Conservation (phyloP, 2,113 vertebrate genomes). For the Colius striatus region DNA sequence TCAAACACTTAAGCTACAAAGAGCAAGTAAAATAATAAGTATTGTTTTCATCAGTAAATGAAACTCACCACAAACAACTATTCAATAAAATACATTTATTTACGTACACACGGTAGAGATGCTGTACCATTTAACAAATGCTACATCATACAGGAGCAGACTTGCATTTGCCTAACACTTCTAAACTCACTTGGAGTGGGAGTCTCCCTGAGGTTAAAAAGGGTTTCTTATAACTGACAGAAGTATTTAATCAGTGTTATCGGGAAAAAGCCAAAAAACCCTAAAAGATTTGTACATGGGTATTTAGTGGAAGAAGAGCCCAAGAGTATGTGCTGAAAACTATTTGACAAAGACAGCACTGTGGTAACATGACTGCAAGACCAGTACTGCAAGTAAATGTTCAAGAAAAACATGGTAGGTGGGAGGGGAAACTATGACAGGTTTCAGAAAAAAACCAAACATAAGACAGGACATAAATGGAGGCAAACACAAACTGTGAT, state of each 20-base stretch:
- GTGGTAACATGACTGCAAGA: background rate
- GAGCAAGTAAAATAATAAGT: background rate
- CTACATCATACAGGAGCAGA: background rate
- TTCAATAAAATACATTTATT: conserved; percentile 57
- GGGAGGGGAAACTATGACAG: accelerated
- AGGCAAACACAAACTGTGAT: background rate
- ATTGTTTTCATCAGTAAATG: background rate
- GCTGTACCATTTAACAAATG: background rate
- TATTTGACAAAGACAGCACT: background rate
- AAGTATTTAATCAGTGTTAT: background rate
- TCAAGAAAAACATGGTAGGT: background rate
- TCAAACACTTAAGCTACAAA: background rate
- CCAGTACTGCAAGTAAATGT: background rate
- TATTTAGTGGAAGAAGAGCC: background rate
- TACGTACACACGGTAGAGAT: background rate
- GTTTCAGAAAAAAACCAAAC: background rate
- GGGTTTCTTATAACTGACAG: background rate
- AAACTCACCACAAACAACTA: background rate
- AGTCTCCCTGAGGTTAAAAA: conserved; percentile 40
- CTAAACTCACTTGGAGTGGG: background rate
- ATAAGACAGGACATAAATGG: background rate
- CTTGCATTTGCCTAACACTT: background rate
- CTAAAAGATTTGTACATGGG: background rate
- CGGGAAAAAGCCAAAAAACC: background rate
- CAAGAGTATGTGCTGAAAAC: background rate